Conservation (phyloP, 64 coral and sea anemone genomes). For the Montipora efflorescens region DNA sequence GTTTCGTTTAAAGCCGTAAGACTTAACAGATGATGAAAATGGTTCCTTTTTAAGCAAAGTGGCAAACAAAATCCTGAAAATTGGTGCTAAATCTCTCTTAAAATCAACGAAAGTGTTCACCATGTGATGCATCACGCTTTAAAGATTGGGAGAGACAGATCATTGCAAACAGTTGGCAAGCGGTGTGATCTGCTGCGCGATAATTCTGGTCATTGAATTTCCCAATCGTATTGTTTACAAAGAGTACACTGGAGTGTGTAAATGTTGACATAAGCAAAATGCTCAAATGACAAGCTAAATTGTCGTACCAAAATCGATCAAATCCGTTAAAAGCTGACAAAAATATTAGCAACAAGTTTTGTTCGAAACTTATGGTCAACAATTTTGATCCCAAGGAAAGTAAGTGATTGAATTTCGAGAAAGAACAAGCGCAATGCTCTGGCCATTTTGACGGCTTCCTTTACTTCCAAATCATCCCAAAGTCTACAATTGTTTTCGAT, state of each 20-base stretch:
- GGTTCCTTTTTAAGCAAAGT: too few species aligned
- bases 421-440: too few species aligned
- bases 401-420: too few species aligned
- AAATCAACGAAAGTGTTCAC: too few species aligned
- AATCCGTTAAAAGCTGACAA: conserved; percentile 33
- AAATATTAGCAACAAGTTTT: conserved; percentile 40
- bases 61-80: too few species aligned
- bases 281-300: conserved; percentile 64
- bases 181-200: neutral
- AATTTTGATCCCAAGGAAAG: neutral
- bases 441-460: neutral
- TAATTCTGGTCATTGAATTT: neutral
- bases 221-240: neutral
- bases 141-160: too few species aligned
- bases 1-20: too few species aligned
- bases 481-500: neutral
- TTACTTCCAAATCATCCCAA: neutral
- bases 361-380: conserved; percentile 39
- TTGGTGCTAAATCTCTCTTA: too few species aligned
- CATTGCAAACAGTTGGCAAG: neutral
- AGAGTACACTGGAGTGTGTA: conserved; percentile 51
- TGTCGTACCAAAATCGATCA: conserved; percentile 38
- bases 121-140: too few species aligned
- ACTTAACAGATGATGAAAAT: too few species aligned
- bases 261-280: conserved; percentile 57